A percentile compares a stretch with the other conserved stretches of the same genome.
Evolutionary conservation across 2,888 invertebrate species (phyloP).

Genomic region (Strigamia crassipes): DNA sequence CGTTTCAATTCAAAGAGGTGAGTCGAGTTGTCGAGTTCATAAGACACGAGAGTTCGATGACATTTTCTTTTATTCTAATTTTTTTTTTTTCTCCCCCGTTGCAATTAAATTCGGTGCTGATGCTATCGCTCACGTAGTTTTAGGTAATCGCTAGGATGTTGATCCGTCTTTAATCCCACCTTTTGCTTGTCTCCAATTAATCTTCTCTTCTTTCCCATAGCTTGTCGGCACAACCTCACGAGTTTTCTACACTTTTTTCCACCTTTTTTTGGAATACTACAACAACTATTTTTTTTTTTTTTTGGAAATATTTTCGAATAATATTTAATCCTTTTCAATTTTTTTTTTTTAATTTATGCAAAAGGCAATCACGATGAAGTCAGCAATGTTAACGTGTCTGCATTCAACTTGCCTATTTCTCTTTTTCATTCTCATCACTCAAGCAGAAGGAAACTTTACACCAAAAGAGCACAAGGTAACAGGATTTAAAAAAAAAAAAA

Average conservation of each 20-base stretch:
- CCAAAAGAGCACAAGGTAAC: conserved; percentile 46
- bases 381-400: conserved; percentile 12
- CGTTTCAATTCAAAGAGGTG: neutral
- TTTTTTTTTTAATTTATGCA: neutral
- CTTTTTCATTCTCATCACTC: conserved; percentile 36
- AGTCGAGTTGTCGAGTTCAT: neutral
- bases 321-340: neutral
- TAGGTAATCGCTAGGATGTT: neutral
- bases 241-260: neutral
- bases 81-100: neutral
- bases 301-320: neutral
- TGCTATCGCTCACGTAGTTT: neutral
- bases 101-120: neutral
- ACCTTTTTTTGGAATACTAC: neutral
- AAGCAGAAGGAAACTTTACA: conserved; percentile 39
- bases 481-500: neutral
- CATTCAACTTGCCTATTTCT: conserved; percentile 41
- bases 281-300: neutral
- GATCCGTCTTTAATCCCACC: neutral
- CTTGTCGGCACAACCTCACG: conserved; percentile 20
- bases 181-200: conserved; percentile 1
- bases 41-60: conserved; percentile 33
- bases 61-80: conserved; percentile 1
- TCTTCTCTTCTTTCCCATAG: conserved; percentile 14
- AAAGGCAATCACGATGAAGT: conserved; percentile 39